A percentile compares a stretch with the other conserved stretches of the same genome.
phyloP scores from a whole-genome alignment of 2,888 invertebrate genomes.

The Drosophila flavopinicola region DNA sequence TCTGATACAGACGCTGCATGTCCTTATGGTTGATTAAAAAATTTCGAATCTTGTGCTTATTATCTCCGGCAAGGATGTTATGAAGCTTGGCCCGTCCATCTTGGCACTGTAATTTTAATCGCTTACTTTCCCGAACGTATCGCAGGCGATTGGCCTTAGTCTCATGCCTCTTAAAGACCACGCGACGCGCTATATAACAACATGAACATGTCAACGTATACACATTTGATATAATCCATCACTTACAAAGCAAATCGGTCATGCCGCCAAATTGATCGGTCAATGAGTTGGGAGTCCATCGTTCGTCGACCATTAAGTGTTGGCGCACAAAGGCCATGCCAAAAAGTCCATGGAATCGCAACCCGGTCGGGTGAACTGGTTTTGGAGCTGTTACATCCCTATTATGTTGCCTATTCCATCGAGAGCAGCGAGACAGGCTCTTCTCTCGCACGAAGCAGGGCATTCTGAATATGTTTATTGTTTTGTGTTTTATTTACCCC shows the following conservation, averaged over 20 bases:
- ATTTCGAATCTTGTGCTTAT: conserved; percentile 78
- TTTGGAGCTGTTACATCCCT: conserved; percentile 69
- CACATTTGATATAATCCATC: neutral
- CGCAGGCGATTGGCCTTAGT: conserved; percentile 71
- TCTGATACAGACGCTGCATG: conserved; percentile 81
- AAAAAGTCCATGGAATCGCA: conserved; percentile 82
- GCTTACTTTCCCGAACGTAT: conserved; percentile 58
- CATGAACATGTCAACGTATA: neutral
- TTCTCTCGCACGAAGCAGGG: conserved; percentile 63
- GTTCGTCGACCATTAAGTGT: conserved; percentile 81
- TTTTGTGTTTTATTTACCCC: conserved; percentile 5
- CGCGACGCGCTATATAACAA: conserved; percentile 66
- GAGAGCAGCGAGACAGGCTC: conserved; percentile 21
- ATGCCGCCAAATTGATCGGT: conserved; percentile 81
- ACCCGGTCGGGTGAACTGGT: conserved; percentile 77
- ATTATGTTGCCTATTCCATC: conserved; percentile 43
- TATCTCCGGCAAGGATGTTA: conserved; percentile 71
- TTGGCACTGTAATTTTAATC: conserved; percentile 76
- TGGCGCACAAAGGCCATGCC: conserved; percentile 79
- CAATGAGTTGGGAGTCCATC: conserved; percentile 80
- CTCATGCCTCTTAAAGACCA: conserved; percentile 72
- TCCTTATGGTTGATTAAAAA: conserved; percentile 80
- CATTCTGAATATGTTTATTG: conserved; percentile 33
- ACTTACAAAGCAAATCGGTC: conserved; percentile 80
- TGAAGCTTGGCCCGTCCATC: conserved; percentile 81